Evolutionary conservation across 2,888 invertebrate genomes (phyloP).

Genomic region (Nebria salina): DNA sequence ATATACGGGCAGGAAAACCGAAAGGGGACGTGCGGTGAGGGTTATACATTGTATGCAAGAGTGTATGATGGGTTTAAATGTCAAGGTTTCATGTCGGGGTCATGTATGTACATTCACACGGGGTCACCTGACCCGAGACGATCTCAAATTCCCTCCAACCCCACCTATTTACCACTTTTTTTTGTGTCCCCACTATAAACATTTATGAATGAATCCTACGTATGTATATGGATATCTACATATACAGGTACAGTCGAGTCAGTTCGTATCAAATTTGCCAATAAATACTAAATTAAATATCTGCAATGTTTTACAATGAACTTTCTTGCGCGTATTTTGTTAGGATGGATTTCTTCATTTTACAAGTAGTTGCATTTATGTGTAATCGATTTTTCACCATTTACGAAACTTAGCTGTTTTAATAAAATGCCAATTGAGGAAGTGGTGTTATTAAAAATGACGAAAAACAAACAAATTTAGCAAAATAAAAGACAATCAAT

Average conservation of each 20-base stretch:
- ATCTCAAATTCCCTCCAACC: background rate
- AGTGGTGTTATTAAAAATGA: no score
- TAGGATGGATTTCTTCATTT: background rate
- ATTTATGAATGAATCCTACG: constrained; percentile 8
- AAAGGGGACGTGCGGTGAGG: background rate
- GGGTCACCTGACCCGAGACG: constrained; percentile 28
- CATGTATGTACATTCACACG: constrained; percentile 17
- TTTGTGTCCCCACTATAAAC: background rate
- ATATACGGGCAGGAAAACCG: background rate
- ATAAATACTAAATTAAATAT: background rate
- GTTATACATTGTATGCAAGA: background rate
- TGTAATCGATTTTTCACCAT: background rate
- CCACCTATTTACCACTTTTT: background rate
- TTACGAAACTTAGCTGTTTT: no score
- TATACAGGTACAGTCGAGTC: background rate
- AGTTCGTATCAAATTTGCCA: background rate
- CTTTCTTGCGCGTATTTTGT: no score
- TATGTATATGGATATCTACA: background rate
- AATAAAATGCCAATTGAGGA: no score
- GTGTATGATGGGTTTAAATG: constrained; percentile 14
- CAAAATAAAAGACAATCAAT: constrained; percentile 17
- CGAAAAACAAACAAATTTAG: constrained; percentile 9
- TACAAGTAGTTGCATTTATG: background rate
- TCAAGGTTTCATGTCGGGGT: constrained; percentile 21
- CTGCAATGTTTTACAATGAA: no score